Conservation (phyloP, 2,888 invertebrate species). For the Agrotis ipsilon region DNA sequence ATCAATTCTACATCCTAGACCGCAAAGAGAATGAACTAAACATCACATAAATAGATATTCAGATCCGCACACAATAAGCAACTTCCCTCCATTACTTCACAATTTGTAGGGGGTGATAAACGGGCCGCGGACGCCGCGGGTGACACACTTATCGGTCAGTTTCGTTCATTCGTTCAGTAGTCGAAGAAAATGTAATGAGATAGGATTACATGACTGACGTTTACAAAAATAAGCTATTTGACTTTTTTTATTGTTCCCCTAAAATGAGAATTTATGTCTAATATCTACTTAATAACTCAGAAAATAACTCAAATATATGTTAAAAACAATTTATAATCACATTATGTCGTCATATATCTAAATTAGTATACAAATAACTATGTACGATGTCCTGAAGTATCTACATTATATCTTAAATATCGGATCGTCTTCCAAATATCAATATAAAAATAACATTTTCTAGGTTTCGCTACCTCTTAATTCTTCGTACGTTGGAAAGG, state of each 20-base stretch:
- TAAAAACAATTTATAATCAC: too few species aligned
- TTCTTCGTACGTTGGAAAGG: background rate
- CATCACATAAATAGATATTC: conserved; percentile 14
- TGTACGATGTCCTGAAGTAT: background rate
- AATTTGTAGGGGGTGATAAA: conserved; percentile 42
- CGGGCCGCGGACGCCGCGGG: background rate
- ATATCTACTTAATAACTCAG: too few species aligned
- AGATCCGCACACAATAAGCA: conserved; percentile 39
- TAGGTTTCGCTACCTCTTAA: conserved; percentile 7
- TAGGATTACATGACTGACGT: too few species aligned
- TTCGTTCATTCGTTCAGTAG: conserved; percentile 20
- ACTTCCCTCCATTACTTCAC: conserved; percentile 50
- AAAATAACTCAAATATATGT: too few species aligned
- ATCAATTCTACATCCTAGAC: background rate
- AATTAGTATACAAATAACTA: too few species aligned
- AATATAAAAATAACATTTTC: background rate
- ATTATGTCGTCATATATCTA: too few species aligned
- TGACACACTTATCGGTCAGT: conserved; percentile 38
- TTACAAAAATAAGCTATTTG: too few species aligned
- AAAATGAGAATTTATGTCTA: too few species aligned
- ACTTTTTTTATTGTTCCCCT: too few species aligned
- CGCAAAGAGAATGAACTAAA: conserved; percentile 16
- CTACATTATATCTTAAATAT: background rate
- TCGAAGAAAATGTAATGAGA: background rate
- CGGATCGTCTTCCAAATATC: conserved; percentile 1